Conservation (phyloP, 1,140 invertebrate species). For the Metaphire vulgaris region DNA sequence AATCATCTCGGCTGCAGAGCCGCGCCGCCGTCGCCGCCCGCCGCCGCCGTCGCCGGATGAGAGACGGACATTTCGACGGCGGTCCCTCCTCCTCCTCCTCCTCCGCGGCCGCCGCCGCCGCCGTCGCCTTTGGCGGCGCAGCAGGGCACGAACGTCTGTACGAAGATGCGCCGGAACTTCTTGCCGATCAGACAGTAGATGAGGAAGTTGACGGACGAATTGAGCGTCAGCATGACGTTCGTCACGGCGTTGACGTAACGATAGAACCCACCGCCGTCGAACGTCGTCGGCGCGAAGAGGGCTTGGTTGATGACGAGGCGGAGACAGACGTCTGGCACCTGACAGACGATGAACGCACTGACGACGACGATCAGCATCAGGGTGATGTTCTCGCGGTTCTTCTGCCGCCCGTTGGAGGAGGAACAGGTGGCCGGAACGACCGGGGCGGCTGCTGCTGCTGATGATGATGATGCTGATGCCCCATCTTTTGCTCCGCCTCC, state of each 20-base stretch:
- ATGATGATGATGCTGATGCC: background rate
- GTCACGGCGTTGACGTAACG: slow-evolving; percentile 20
- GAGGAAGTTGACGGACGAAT: slow-evolving; percentile 29
- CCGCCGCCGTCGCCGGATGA: background rate
- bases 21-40: background rate
- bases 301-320: slow-evolving; percentile 15
- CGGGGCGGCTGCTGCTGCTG: too few species aligned
- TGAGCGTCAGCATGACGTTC: slow-evolving; percentile 27
- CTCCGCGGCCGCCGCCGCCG: too few species aligned
- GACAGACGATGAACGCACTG: slow-evolving; percentile 26
- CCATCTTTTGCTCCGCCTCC: too few species aligned
- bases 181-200: slow-evolving; percentile 30
- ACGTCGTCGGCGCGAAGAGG: background rate
- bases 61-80: background rate
- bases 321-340: slow-evolving; percentile 24
- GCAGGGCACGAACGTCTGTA: background rate
- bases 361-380: slow-evolving; percentile 28
- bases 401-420: background rate
- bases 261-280: background rate
- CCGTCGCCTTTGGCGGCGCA: background rate
- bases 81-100: background rate
- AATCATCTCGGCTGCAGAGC: background rate
- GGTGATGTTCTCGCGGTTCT: slow-evolving; percentile 44
- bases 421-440: too few species aligned
- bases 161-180: slow-evolving; percentile 27